Base-by-base conservation (phyloP, 2,888 invertebrate genomes). In the Chromoteleia sp. region DNA sequence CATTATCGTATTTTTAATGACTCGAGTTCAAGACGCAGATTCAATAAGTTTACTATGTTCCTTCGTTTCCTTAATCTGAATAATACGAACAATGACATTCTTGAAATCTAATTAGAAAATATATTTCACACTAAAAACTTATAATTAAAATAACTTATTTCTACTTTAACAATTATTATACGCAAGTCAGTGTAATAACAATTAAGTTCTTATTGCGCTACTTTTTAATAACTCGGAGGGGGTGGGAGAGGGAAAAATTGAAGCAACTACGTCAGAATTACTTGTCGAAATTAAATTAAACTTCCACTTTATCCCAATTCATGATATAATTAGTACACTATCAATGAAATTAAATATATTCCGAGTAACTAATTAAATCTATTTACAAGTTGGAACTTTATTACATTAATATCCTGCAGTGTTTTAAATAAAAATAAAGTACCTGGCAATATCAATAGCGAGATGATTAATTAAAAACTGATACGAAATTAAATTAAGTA, bases 61-160 rank as follows among this genome's bases (percentile, higher is more conserved):
- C 33, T 54, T 54, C 54, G 36, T 36, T 54, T 54, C 36, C 54
- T 54, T 54, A 54, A 54, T 33, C 54, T 36, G 54, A 54, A 54
- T 54, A 17, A 33, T 33, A 54, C 54, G 54, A 36, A 54, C 33
- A 54, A 54, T 54, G 54, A 33, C 54, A 54, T 54, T 36, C 33
- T 33, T 54, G 54, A 54, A 54, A 54, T 54, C 54, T 54, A 54
- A 54, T 54, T 54, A 54, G 54, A 54, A 54, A 54, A 54, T 36
- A 54, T 54, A 54, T 54, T 54, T 54, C 54, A 36, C 17, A 54
- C 54, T 14, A 41, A 41, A 15, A 14, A 41, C 39, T 41, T 41
- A 41, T 30, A 61, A 61, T 61, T 59, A 59, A 59, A 59, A 59
- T 59, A 29, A 59, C 43, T 59, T 29, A 59, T 59, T 43, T 58